phyloP scores from a whole-genome alignment of 2,888 invertebrate species.

The Caenorhabditis zanzibari region DNA sequence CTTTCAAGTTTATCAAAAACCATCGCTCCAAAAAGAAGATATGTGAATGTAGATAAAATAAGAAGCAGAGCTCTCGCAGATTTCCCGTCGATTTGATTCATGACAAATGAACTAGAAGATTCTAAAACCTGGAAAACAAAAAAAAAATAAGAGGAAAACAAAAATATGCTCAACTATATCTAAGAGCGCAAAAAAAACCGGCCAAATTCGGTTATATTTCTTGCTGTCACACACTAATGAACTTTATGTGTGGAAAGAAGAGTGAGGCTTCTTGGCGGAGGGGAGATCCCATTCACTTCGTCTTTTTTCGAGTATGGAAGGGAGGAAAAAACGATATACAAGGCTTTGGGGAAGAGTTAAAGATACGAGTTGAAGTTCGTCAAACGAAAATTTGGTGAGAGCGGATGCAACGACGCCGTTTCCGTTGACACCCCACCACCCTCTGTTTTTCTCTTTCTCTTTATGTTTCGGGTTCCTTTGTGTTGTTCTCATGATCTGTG shows the following conservation, averaged over 20 bases:
- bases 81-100: conserved; percentile 56
- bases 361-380: conserved; percentile 55
- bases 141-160: conserved; percentile 3
- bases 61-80: conserved; percentile 94
- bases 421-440: conserved; percentile 18
- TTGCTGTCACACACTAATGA: conserved; percentile 60
- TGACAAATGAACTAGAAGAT: neutral
- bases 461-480: conserved; percentile 1
- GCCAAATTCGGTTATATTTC: conserved; percentile 57
- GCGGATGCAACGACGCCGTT: conserved; percentile 47
- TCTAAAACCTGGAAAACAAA: conserved; percentile 1
- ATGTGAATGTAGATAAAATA: conserved; percentile 98
- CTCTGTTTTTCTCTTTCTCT: conserved; percentile 17
- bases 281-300: conserved; percentile 36
- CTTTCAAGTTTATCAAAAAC: conserved; percentile 90
- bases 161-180: neutral
- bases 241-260: conserved; percentile 53
- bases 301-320: conserved; percentile 28
- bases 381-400: conserved; percentile 58
- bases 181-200: conserved; percentile 35
- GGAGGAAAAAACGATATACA: conserved; percentile 10
- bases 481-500: conserved; percentile 36
- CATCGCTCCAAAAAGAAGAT: conserved; percentile 97
- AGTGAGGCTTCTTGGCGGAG: conserved; percentile 10
- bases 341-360: conserved; percentile 12